phyloP scores from a whole-genome alignment of 2,888 invertebrate genomes.

The Trichacis sp. region DNA sequence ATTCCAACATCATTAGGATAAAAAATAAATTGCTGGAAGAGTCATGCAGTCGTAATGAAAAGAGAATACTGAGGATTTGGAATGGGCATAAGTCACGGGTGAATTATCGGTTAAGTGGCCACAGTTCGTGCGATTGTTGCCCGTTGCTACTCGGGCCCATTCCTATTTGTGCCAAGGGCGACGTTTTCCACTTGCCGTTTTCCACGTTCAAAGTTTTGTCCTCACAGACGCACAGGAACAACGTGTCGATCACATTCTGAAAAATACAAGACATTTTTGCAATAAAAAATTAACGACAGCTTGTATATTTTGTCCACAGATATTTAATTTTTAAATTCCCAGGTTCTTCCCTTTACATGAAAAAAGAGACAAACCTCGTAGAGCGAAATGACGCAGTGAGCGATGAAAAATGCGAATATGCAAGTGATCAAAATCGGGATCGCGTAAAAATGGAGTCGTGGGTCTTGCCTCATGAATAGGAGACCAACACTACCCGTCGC shows the following conservation, averaged over 20 bases:
- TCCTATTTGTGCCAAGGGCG: constrained; percentile 59
- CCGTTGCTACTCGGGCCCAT: constrained; percentile 51
- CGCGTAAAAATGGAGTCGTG: constrained; percentile 84
- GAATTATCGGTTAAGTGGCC: constrained; percentile 67
- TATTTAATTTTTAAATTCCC: too few species aligned
- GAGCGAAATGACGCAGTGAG: constrained; percentile 91
- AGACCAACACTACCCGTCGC: constrained; percentile 84
- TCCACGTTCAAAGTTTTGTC: constrained; percentile 87
- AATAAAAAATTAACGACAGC: too few species aligned
- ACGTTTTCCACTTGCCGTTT: constrained; percentile 71
- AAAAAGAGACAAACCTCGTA: too few species aligned
- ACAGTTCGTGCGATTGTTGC: constrained; percentile 68
- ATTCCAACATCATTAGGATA: not conserved
- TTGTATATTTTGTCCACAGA: too few species aligned
- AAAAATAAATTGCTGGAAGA: constrained; percentile 9
- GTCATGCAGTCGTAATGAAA: not conserved
- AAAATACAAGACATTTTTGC: constrained; percentile 4
- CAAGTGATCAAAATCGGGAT: constrained; percentile 87
- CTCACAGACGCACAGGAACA: constrained; percentile 94
- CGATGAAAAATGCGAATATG: constrained; percentile 90
- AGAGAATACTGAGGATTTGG: constrained; percentile 22
- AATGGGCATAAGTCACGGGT: not conserved
- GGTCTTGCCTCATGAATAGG: constrained; percentile 79
- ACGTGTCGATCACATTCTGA: constrained; percentile 93
- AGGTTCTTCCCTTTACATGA: too few species aligned